Evolutionary conservation across 2,797 vertebrate genomes (phyloP).

Genomic region (Anniella stebbinsi): DNA sequence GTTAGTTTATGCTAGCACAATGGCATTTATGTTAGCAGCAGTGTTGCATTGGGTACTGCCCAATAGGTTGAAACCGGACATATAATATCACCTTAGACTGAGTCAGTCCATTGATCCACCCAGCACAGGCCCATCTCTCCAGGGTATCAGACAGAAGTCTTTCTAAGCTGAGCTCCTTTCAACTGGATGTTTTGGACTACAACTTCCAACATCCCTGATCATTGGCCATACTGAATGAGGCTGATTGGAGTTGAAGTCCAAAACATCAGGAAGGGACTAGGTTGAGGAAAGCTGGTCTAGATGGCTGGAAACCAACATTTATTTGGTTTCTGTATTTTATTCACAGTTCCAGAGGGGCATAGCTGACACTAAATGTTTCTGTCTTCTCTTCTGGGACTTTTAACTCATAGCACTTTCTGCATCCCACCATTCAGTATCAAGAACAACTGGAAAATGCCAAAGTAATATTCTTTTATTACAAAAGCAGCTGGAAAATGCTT

Average conservation of each 20-base stretch:
- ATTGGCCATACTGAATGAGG: background rate
- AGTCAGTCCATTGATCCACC: background rate
- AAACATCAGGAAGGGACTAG: background rate
- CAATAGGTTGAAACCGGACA: background rate
- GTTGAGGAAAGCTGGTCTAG: background rate
- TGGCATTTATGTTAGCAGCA: too few species aligned
- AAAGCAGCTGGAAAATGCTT: conserved; percentile 29
- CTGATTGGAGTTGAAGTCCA: background rate
- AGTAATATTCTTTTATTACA: background rate
- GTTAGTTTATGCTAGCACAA: too few species aligned
- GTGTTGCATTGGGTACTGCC: too few species aligned
- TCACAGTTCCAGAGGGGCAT: background rate
- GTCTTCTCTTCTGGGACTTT: background rate
- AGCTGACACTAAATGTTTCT: background rate
- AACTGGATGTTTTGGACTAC: background rate
- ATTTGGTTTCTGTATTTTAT: background rate
- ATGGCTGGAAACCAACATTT: background rate
- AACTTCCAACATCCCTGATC: background rate
- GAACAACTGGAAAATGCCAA: conserved; percentile 8
- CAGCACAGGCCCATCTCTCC: background rate
- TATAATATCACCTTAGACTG: background rate
- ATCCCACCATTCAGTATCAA: background rate
- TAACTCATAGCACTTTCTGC: background rate
- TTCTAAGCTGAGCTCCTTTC: background rate
- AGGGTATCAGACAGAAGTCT: background rate